Conservation (phyloP, 2,113 vertebrate genomes). For the Cavia porcellus region DNA sequence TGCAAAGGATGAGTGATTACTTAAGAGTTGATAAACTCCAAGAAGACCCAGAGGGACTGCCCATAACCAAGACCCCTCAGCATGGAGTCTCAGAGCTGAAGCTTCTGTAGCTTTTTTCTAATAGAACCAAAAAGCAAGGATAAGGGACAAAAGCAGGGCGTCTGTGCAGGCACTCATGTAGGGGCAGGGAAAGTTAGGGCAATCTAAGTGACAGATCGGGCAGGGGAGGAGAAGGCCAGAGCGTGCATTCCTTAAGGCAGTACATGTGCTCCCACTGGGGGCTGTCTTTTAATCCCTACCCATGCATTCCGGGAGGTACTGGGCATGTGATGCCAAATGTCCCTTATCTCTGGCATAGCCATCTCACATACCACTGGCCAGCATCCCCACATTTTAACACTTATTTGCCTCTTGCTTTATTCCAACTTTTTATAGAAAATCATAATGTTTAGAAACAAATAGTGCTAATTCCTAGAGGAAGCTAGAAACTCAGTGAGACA, state of each 20-base stretch:
- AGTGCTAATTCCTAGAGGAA: background rate
- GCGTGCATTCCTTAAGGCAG: background rate
- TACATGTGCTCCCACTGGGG: background rate
- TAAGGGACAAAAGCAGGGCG: background rate
- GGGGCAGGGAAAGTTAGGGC: background rate
- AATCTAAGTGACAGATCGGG: background rate
- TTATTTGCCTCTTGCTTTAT: background rate
- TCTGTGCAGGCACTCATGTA: background rate
- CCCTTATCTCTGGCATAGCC: background rate
- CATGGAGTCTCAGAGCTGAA: background rate
- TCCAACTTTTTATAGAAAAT: conserved; percentile 14
- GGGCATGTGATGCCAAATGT: background rate
- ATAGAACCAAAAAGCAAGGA: background rate
- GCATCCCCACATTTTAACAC: background rate
- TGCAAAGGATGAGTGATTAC: background rate
- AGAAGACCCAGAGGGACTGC: background rate
- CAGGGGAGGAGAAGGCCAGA: background rate
- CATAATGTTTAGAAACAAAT: conserved; percentile 19
- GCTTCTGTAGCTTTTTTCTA: background rate
- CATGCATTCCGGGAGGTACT: background rate
- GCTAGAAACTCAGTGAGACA: conserved; percentile 12
- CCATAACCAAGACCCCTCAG: background rate
- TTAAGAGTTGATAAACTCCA: background rate
- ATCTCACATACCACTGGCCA: background rate
- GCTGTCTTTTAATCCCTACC: background rate